phyloP scores from a whole-genome alignment of 2,797 vertebrate genomes.

The Aeoliscus strigatus region DNA sequence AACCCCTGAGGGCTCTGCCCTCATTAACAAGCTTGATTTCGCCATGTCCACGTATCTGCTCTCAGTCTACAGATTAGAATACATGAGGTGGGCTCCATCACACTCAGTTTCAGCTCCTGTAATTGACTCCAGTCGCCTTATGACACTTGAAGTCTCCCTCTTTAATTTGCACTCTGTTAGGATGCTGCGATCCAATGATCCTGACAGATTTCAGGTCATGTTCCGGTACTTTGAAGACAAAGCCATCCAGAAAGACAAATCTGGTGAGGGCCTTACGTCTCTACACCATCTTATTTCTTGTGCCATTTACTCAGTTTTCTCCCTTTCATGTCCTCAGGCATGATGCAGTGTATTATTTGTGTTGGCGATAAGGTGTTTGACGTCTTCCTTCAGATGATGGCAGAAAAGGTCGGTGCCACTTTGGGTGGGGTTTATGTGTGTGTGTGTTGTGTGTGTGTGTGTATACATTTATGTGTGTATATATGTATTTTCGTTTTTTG shows the following conservation, averaged over 20 bases:
- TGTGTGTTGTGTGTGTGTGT: no score
- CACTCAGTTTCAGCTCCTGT: neutral
- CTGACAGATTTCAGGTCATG: slow-evolving; percentile 94
- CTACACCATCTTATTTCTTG: neutral
- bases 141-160: neutral
- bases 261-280: slow-evolving; percentile 73
- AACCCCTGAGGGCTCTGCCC: slow-evolving; percentile 84
- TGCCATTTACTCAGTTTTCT: neutral
- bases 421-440: no score
- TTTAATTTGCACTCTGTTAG: slow-evolving; percentile 53
- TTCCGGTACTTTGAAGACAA: slow-evolving; percentile 96
- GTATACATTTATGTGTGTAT: neutral
- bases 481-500: neutral
- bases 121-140: neutral
- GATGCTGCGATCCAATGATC: slow-evolving; percentile 86
- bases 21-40: slow-evolving; percentile 95
- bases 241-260: slow-evolving; percentile 96
- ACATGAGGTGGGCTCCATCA: slow-evolving; percentile 83
- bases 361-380: slow-evolving; percentile 98
- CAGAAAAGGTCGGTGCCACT: slow-evolving; percentile 83
- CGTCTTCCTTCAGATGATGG: slow-evolving; percentile 97
- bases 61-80: slow-evolving; percentile 93
- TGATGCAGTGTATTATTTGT: slow-evolving; percentile 97
- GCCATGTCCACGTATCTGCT: slow-evolving; percentile 97
- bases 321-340: slow-evolving; percentile 71